Conservation (phyloP, 1,140 invertebrate genomes). For the Orussus abietinus region DNA sequence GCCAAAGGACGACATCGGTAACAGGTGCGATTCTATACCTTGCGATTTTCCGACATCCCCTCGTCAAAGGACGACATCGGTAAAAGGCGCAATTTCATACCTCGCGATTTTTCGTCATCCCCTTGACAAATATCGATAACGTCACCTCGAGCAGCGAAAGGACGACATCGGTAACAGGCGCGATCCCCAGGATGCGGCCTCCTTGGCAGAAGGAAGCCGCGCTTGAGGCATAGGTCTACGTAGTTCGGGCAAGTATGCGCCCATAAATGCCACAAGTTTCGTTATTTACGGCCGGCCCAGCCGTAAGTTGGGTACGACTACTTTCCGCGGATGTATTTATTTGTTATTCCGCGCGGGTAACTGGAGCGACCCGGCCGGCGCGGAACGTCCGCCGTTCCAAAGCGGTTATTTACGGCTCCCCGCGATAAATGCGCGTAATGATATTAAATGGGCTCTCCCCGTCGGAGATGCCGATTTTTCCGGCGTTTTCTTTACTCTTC, state of each 20-base stretch:
- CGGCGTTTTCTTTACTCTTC: too few relatives aligned
- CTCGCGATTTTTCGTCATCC: too few relatives aligned
- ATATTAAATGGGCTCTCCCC: conserved; percentile 24
- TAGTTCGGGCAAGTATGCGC: conserved; percentile 32
- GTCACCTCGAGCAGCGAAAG: too few relatives aligned
- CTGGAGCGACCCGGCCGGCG: conserved; percentile 16
- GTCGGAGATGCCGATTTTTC: too few relatives aligned
- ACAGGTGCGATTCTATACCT: too few relatives aligned
- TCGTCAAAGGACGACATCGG: too few relatives aligned
- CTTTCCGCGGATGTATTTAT: conserved; percentile 43
- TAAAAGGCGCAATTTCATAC: too few relatives aligned
- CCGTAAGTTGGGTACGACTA: conserved; percentile 34
- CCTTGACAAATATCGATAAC: too few relatives aligned
- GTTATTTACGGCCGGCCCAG: conserved; percentile 33
- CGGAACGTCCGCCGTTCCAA: conserved; percentile 19
- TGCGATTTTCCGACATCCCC: too few relatives aligned
- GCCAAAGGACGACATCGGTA: too few relatives aligned
- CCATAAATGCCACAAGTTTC: conserved; percentile 41
- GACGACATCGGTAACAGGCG: too few relatives aligned
- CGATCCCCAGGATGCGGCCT: conserved; percentile 7
- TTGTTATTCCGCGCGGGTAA: conserved; percentile 36
- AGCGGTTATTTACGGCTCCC: conserved; percentile 32
- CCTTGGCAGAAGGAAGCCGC: background rate
- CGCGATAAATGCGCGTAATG: conserved; percentile 36
- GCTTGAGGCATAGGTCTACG: conserved; percentile 20